phyloP scores from a whole-genome alignment of 2,797 vertebrate species.

The Platyrinchus mystaceus region DNA sequence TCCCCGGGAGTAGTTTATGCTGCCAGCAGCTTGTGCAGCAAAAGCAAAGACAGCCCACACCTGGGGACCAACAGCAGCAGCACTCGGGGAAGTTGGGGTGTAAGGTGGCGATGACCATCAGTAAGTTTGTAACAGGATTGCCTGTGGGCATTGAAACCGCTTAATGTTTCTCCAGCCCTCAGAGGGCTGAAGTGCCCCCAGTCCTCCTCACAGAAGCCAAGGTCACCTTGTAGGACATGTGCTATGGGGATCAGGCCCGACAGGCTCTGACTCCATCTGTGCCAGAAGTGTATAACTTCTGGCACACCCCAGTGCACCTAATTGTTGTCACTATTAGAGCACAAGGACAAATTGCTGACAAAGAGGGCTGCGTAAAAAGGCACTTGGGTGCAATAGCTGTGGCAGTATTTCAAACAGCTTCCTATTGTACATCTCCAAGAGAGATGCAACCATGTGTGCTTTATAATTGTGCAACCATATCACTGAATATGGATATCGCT shows the following conservation, averaged over 20 bases:
- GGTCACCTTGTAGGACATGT: neutral
- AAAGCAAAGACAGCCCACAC: neutral
- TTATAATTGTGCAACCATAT: slow-evolving; percentile 51
- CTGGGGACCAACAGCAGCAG: neutral
- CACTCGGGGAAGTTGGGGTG: neutral
- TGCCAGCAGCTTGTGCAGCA: neutral
- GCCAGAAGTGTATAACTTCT: neutral
- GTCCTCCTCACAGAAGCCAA: neutral
- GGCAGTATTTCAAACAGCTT: slow-evolving; percentile 57
- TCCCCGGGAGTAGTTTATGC: neutral
- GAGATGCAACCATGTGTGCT: slow-evolving; percentile 22
- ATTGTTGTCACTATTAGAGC: slow-evolving; percentile 39
- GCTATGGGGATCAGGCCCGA: neutral
- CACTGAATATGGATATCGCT: slow-evolving; percentile 39
- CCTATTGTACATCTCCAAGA: slow-evolving; percentile 24
- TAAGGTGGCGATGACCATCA: neutral
- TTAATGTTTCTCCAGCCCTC: neutral
- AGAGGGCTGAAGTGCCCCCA: neutral
- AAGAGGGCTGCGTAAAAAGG: slow-evolving; percentile 44
- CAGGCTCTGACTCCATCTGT: neutral
- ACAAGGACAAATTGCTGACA: slow-evolving; percentile 60
- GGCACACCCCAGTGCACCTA: slow-evolving; percentile 32
- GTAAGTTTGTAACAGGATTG: neutral
- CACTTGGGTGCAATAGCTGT: slow-evolving; percentile 49
- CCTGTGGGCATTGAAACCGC: neutral